Evolutionary conservation across 2,113 vertebrate species (phyloP), one percentile per base, ranked within the genome.

Genomic region (Larimichthys crocea): DNA sequence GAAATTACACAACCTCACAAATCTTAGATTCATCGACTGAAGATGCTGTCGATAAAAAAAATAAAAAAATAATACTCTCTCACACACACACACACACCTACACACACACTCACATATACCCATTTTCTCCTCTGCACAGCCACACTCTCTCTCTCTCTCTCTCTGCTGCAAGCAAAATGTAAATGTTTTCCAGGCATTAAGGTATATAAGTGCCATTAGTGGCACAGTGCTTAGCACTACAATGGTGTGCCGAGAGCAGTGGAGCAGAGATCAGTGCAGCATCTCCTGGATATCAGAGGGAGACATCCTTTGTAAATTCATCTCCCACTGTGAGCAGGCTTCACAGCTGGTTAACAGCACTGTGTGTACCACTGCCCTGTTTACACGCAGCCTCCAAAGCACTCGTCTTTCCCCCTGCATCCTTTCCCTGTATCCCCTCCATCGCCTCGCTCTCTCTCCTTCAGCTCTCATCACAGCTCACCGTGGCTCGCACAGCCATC

Each of bases 291-390:
- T 93, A 94, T 95, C 92, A 94, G 90, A 95, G 92, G 89, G 89
- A 93, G 89, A 93, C 92, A 92, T 94, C 92, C 92, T 94, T 94
- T 93, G 93, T 94, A 94, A 91, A 95, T 94, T 91, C 90, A 79
- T 94, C 93, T 91, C 94, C 94, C 92, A 91, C 94, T 94, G 94
- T 90, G 93, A 86, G 90, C 85, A 86, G 89, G 91, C 92, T 95
- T 95, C 93, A 94, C 94, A 95, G 94, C 94, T 95, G 93, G 93
- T 95, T 95, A 94, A 92, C 93, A 79, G 91, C 91, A 87, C 94
- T 69, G 91, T 89, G 91, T 93, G 92, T 92, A 90, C 87, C 87
- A 86, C 86, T 93, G 82, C 81, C 93, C 91, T 95, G 92, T 94
- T 95, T 92, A 93, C 91, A 93, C 57, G 82, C 66, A 79, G 87